phyloP scores from a whole-genome alignment of 2,888 invertebrate genomes.

The Eristalis tenax region DNA sequence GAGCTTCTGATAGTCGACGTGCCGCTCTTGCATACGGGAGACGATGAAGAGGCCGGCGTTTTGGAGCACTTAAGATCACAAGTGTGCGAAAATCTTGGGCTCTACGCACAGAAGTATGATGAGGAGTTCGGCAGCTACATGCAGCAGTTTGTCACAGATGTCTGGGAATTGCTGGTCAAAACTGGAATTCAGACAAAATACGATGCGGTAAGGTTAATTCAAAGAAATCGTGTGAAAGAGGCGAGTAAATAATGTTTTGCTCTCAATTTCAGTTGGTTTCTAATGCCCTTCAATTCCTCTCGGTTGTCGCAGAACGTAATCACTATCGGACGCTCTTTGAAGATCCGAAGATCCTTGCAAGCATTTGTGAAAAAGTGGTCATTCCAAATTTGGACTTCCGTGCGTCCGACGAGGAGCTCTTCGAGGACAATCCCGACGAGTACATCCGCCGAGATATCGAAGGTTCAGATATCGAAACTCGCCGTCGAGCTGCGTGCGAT shows the following conservation, averaged over 20 bases:
- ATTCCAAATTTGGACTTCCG: constrained; percentile 99
- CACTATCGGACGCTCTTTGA: constrained; percentile 95
- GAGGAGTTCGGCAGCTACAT: constrained; percentile 97
- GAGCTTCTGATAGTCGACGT: constrained; percentile 90
- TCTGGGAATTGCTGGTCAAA: constrained; percentile 94
- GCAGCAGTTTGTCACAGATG: constrained; percentile 94
- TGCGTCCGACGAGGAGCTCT: constrained; percentile 96
- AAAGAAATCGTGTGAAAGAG: background rate
- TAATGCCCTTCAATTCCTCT: constrained; percentile 96
- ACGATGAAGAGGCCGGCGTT: constrained; percentile 92
- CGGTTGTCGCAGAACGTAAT: constrained; percentile 95
- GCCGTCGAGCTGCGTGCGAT: constrained; percentile 98
- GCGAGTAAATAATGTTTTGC: background rate
- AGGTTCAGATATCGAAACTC: constrained; percentile 98
- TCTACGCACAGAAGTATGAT: constrained; percentile 98
- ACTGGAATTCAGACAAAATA: constrained; percentile 94
- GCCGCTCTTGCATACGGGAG: constrained; percentile 88
- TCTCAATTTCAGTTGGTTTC: constrained; percentile 89
- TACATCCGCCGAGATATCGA: constrained; percentile 98
- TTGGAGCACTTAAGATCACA: constrained; percentile 96
- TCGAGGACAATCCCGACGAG: constrained; percentile 99
- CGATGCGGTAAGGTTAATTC: constrained; percentile 87
- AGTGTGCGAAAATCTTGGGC: constrained; percentile 96
- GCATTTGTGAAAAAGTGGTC: constrained; percentile 98
- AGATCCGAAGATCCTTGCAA: constrained; percentile 91